These are phyloP conservation scores for Pachyuromys duprasi DNA, from an alignment of 2,797 vertebrate species.

Conservation along the genomic window DNA sequence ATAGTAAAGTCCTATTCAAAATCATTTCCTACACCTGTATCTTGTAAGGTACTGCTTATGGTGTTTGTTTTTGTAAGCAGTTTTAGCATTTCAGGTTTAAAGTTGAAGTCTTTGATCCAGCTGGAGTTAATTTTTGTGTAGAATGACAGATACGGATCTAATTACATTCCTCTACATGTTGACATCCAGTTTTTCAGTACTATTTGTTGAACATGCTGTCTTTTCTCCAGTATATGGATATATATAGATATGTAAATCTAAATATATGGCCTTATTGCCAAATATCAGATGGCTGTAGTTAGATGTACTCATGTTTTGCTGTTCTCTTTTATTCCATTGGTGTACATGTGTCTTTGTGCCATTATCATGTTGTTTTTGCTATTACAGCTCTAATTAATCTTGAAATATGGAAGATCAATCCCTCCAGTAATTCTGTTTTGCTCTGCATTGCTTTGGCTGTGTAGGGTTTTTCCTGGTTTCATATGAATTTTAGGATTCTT, in stretches of 20 bases:
- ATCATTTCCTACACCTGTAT: background rate
- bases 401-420: background rate
- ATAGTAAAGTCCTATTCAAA: background rate
- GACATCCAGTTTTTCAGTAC: no score
- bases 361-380: background rate
- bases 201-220: no score
- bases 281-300: background rate
- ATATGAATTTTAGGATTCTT: background rate
- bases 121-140: background rate
- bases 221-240: background rate
- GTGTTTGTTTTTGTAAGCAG: background rate
- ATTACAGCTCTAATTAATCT: background rate
- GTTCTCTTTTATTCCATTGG: background rate
- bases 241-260: background rate
- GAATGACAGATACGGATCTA: background rate
- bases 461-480: background rate
- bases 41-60: background rate
- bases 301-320: background rate
- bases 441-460: background rate
- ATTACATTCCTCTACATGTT: background rate
- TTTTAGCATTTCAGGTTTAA: background rate
- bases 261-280: background rate
- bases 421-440: background rate
- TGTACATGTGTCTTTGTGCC: background rate
- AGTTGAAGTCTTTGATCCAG: background rate